A percentile compares a stretch with the other conserved stretches of the same genome.
Conservation (phyloP, 2,888 invertebrate genomes). For the Dascillus cervinus region DNA sequence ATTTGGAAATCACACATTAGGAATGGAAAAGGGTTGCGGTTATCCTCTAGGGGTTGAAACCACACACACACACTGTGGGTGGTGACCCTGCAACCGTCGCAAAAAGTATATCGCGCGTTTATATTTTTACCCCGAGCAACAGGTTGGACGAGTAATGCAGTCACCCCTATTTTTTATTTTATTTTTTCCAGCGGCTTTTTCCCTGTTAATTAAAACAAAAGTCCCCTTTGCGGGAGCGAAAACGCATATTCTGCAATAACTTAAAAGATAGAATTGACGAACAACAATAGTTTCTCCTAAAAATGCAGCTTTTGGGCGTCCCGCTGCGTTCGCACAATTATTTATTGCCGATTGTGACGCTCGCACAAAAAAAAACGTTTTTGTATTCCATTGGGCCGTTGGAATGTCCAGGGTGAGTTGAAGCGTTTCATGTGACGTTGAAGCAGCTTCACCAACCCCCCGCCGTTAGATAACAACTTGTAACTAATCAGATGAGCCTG, state of each 20-base stretch:
- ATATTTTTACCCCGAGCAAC: constrained; percentile 18
- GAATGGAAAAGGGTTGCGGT: constrained; percentile 27
- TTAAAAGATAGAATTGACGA: constrained; percentile 38
- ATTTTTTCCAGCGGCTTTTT: too few relatives aligned
- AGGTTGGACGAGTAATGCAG: constrained; percentile 17
- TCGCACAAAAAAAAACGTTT: too few relatives aligned
- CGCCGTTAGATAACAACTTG: constrained; percentile 34
- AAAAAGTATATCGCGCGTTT: constrained; percentile 19
- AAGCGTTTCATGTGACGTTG: constrained; percentile 35
- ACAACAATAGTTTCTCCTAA: constrained; percentile 37
- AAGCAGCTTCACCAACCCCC: constrained; percentile 34
- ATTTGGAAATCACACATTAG: constrained; percentile 23
- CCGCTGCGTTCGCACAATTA: constrained; percentile 29
- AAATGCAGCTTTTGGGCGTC: constrained; percentile 38
- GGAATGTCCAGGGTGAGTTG: constrained; percentile 36
- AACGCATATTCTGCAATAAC: constrained; percentile 39
- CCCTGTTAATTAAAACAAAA: too few relatives aligned
- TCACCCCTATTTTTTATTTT: too few relatives aligned
- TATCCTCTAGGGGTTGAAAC: constrained; percentile 24
- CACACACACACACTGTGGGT: constrained; percentile 24
- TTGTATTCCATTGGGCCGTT: constrained; percentile 25
- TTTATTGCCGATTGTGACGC: too few relatives aligned
- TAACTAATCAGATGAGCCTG: constrained; percentile 34
- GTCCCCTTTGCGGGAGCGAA: constrained; percentile 25
- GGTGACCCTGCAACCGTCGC: constrained; percentile 20